Conservation (phyloP, 1,140 invertebrate species). For the Brachystomella parvula region DNA sequence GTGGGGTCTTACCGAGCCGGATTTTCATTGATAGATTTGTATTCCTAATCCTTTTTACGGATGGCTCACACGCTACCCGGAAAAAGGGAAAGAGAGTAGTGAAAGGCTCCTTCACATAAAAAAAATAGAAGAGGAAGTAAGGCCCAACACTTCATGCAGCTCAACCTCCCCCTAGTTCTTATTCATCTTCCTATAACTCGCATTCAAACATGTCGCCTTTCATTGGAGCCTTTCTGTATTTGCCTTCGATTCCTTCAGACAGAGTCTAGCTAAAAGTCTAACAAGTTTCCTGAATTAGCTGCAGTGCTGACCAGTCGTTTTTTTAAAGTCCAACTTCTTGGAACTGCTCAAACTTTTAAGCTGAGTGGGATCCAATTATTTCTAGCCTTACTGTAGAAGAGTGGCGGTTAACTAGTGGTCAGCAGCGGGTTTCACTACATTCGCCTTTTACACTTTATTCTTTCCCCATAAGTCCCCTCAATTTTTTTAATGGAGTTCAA, state of each 20-base stretch:
- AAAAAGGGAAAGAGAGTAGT: neutral
- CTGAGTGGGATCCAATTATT: too few relatives aligned
- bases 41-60: conserved; percentile 37
- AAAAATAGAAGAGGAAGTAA: neutral
- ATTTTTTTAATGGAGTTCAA: neutral
- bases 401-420: neutral
- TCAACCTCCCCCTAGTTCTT: neutral
- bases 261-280: too few relatives aligned
- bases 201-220: neutral
- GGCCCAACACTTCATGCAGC: neutral
- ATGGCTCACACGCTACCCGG: conserved; percentile 30
- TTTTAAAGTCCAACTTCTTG: too few relatives aligned
- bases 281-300: too few relatives aligned
- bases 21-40: conserved; percentile 37
- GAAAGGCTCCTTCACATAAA: neutral
- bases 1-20: conserved; percentile 30
- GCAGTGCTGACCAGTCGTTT: too few relatives aligned
- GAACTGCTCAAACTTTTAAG: too few relatives aligned
- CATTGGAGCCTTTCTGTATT: too few relatives aligned
- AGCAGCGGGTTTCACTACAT: neutral
- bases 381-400: neutral
- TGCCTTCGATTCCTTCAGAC: too few relatives aligned
- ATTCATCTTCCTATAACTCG: neutral
- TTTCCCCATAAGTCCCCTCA: neutral
- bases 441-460: neutral